Base-by-base conservation (phyloP, 2,797 vertebrate genomes). In the Cottoperca gobio region DNA sequence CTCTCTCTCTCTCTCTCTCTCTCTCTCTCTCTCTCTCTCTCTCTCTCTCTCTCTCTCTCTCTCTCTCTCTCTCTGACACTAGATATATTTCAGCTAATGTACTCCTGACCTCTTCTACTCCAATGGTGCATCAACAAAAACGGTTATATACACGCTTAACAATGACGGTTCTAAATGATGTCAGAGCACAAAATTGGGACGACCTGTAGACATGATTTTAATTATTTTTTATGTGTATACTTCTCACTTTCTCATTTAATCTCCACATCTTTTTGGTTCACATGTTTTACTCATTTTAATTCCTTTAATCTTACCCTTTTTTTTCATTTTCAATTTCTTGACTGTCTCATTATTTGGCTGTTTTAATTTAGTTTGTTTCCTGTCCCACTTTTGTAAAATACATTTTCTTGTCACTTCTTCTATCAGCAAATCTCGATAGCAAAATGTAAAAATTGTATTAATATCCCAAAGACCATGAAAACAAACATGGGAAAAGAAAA, bases 71-170 rank as follows among this genome's bases (percentile, higher is more conserved):
- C 72, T 83, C 82, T 88, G 88, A 91, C 88, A 92, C 87, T 93
- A 75, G 89, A 93, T 93, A 89, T 87, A 90, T 93, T 93, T 93
- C 92, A 92, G 82, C 87, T 92, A 92, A 92, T 92, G 84, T 82
- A 85, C 87, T 92, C 84, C 87, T 85, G 89, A 90, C 87, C 85
- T 91, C 81, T 88, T 89, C 79, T 74, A 79, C 80, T 82, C 64
- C 79, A 78, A 78, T 79, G 57, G 69, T 90, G 64, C 82, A 87
- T 71, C 67, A 86, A 84, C 75, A 85, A 84, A 86, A 86, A 69
- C 67, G 66, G 60, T 74, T 83, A 71, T 65, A 37, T 62, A 61
- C 59, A 70, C 46, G 64, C 12, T 46, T 26, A 62, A 79, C 45
- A 69, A 55, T 1, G 0, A 54, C 3, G 46, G 16, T 49, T 33